These are phyloP conservation scores for Heteromurus nitidus DNA, from an alignment of 2,888 invertebrate genomes.

Conservation along the genomic window DNA sequence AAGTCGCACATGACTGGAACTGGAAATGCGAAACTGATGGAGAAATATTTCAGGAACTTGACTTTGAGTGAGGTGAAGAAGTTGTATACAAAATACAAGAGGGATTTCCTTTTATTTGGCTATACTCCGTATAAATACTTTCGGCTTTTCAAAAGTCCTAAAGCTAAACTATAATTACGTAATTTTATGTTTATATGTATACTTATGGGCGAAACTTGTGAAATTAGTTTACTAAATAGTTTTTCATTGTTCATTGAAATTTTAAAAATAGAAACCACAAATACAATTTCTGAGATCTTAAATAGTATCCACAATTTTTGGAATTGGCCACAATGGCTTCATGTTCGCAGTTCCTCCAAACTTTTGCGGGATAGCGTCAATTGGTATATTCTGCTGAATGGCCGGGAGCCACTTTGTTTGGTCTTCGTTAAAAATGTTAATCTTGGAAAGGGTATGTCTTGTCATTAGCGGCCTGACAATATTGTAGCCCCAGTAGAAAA, in stretches of 20 bases:
- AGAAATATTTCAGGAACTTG: constrained; percentile 66
- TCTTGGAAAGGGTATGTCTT: constrained; percentile 61
- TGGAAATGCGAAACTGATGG: constrained; percentile 56
- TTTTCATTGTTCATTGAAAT: no score
- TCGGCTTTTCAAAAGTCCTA: constrained; percentile 55
- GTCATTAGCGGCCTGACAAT: constrained; percentile 65
- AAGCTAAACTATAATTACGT: no score
- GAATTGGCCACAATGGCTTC: constrained; percentile 46
- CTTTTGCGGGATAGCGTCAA: constrained; percentile 58
- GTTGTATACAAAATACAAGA: constrained; percentile 68
- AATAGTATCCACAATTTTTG: no score
- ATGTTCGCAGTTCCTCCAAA: constrained; percentile 60
- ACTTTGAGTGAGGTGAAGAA: constrained; percentile 65
- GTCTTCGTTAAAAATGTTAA: constrained; percentile 53
- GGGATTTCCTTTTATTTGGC: constrained; percentile 69
- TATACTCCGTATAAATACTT: constrained; percentile 71
- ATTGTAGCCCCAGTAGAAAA: constrained; percentile 65
- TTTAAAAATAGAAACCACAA: no score
- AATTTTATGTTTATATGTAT: no score
- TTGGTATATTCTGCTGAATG: constrained; percentile 54
- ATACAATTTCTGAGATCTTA: no score
- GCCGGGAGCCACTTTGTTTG: constrained; percentile 54
- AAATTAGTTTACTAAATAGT: no score
- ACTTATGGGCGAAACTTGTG: no score
- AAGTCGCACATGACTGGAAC: constrained; percentile 66